phyloP scores from a whole-genome alignment of 2,113 vertebrate species.

The Lethenteron camtschaticum region DNA sequence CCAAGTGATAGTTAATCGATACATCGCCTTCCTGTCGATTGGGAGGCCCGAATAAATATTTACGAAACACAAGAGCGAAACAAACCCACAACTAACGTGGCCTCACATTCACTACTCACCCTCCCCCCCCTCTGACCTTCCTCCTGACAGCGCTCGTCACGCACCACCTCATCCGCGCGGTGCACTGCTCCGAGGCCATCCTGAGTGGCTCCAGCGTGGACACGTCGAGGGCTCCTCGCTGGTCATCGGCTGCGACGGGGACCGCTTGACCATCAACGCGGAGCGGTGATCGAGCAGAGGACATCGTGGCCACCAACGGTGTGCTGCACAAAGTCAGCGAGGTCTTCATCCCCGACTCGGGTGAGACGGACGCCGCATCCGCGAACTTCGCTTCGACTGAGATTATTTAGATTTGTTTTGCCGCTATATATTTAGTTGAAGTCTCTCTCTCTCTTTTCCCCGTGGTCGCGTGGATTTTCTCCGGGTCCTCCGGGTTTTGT shows the following conservation, averaged over 20 bases:
- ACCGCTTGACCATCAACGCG: constrained; percentile 71
- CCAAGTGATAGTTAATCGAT: too few relatives aligned
- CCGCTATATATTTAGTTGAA: constrained; percentile 8
- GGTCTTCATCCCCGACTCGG: constrained; percentile 79
- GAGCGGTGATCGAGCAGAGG: constrained; percentile 79
- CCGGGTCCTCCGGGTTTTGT: not conserved
- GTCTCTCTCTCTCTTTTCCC: not conserved
- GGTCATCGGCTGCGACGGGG: constrained; percentile 74
- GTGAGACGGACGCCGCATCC: constrained; percentile 23
- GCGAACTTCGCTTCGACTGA: not conserved
- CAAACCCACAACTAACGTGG: too few relatives aligned
- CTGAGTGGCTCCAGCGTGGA: constrained; percentile 48
- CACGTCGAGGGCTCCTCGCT: constrained; percentile 67
- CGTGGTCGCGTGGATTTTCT: too few relatives aligned
- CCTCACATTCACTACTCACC: not conserved
- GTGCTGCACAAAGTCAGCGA: constrained; percentile 73
- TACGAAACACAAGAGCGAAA: too few relatives aligned
- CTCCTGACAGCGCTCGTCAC: constrained; percentile 46
- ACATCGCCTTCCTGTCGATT: too few relatives aligned
- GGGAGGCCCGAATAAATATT: too few relatives aligned
- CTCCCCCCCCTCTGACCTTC: not conserved
- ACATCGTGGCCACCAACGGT: constrained; percentile 74
- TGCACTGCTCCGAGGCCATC: constrained; percentile 85
- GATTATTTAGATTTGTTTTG: not conserved
- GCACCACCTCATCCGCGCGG: constrained; percentile 58